phyloP scores from a whole-genome alignment of 92 coral and sea anemone species.

The Nematostella vectensis region DNA sequence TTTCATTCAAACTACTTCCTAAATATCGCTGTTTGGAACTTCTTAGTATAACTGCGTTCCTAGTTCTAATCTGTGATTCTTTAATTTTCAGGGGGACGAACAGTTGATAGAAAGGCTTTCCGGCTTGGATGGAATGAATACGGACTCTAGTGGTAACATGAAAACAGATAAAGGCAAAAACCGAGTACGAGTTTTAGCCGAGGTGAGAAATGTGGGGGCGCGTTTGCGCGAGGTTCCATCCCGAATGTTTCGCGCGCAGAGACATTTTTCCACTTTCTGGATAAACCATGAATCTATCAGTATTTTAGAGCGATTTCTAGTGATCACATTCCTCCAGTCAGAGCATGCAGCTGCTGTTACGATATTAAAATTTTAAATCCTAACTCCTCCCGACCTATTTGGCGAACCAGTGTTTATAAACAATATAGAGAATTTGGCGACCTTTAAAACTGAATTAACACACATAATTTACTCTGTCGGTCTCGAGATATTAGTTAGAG shows the following conservation, averaged over 20 bases:
- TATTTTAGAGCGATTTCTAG: not conserved
- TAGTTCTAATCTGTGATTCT: not conserved
- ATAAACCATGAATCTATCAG: too few species aligned
- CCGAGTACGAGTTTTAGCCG: conserved; percentile 71
- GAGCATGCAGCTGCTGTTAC: not conserved
- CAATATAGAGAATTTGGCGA: not conserved
- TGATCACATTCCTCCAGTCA: conserved; percentile 4
- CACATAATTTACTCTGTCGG: too few species aligned
- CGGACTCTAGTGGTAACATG: conserved; percentile 55
- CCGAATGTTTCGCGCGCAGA: too few species aligned
- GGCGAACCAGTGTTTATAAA: not conserved
- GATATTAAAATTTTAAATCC: not conserved
- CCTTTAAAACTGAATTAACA: not conserved
- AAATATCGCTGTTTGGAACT: conserved; percentile 2
- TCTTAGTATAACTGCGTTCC: not conserved
- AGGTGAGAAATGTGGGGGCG: conserved; percentile 71
- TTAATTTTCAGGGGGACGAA: conserved; percentile 77
- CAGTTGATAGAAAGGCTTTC: conserved; percentile 82
- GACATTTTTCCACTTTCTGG: too few species aligned
- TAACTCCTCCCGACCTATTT: not conserved
- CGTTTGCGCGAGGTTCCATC: too few species aligned
- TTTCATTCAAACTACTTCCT: not conserved
- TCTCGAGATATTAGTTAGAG: too few species aligned
- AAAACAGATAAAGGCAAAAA: conserved; percentile 73
- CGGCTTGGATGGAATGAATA: conserved; percentile 88